Evolutionary conservation across 1,140 invertebrate species (phyloP), one percentile per base, ranked within the genome.

Genomic region (Drosophila trapezifrons): DNA sequence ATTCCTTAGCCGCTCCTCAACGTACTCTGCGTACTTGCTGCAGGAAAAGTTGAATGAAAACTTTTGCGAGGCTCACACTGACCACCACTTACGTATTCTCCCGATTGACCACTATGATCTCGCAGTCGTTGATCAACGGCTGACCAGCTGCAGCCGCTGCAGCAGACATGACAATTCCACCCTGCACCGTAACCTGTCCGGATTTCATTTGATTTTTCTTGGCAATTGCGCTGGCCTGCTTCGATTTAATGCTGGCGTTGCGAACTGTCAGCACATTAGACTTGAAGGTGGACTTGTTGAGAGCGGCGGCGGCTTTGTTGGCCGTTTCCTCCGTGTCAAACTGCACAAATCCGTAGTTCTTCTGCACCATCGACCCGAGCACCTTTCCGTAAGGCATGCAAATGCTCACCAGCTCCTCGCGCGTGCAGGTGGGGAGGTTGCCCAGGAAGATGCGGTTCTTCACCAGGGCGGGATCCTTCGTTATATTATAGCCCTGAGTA

Each of bases 21-120:
- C 96, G 75, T 95, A 95, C 92, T 98, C 97, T 1, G 97, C 98
- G 93, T 98, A 99, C 77, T 96, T 95, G 56, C 97, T 97, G 55
- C 13, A 35, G 1, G 25, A 13, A 4, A 4, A 42, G 12, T 13
- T 42, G 2, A 47, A 37, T 58, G 45, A 59, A 64, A 9, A 10
- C 0, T 9, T 4, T 2, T 2, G 5, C 18, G 0, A 13, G 25
- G 9, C 4, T 43, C 3, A 4, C 10, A 15, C 2, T 7, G 4
- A 8, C 0, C n/a, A 13, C 1, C 42, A 86, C 94, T 95, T 93
- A 97, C 96, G 96, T 97, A 51, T 97, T 94, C 9, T 93, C 91
- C 92, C 96, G 96, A 29, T 95, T 95, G 0, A 96, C 95, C 13
- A 97, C 96, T 77, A 98, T 96, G 58, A 98, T 97, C 93, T 97